Percentiles rank a stretch among this genome's conserved stretches.
phyloP scores from a whole-genome alignment of 2,888 invertebrate species.

The Drosophila testacea region DNA sequence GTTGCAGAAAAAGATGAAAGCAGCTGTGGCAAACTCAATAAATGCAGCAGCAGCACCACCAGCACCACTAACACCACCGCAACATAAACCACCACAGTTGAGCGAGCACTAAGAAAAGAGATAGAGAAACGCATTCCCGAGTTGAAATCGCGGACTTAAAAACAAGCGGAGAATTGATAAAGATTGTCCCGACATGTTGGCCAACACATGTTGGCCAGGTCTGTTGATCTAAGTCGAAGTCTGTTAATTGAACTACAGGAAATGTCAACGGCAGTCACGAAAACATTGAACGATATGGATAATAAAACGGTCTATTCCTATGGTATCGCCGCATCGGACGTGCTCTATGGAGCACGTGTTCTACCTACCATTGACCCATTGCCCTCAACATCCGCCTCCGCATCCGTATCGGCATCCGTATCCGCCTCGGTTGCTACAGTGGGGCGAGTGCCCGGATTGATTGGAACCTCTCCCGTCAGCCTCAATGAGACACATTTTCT shows the following conservation, averaged over 20 bases:
- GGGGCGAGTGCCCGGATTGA: constrained; percentile 15
- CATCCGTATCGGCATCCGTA: constrained; percentile 1
- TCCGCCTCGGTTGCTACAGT: constrained; percentile 14
- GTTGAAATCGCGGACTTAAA: neutral
- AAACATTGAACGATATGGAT: constrained; percentile 51
- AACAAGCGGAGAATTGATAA: neutral
- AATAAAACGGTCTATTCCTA: constrained; percentile 49
- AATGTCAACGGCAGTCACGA: constrained; percentile 54
- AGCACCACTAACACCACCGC: constrained; percentile 16
- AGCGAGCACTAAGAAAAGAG: constrained; percentile 7
- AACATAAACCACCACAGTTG: constrained; percentile 15
- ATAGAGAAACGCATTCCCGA: neutral
- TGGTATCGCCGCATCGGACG: constrained; percentile 50
- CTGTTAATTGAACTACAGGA: constrained; percentile 49
- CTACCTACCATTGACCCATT: constrained; percentile 8
- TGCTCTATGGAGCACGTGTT: constrained; percentile 54
- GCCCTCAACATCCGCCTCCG: constrained; percentile 17
- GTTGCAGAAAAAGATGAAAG: constrained; percentile 38
- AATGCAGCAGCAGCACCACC: constrained; percentile 23
- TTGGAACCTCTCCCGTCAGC: constrained; percentile 10
- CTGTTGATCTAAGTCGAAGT: constrained; percentile 34
- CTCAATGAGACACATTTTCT: constrained; percentile 48
- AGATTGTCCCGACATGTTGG: constrained; percentile 2
- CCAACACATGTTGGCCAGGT: constrained; percentile 15
- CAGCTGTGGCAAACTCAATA: constrained; percentile 34